Evolutionary conservation across 2,113 vertebrate genomes (phyloP), one percentile per base, ranked within the genome.

Genomic region (Trachemys scripta): DNA sequence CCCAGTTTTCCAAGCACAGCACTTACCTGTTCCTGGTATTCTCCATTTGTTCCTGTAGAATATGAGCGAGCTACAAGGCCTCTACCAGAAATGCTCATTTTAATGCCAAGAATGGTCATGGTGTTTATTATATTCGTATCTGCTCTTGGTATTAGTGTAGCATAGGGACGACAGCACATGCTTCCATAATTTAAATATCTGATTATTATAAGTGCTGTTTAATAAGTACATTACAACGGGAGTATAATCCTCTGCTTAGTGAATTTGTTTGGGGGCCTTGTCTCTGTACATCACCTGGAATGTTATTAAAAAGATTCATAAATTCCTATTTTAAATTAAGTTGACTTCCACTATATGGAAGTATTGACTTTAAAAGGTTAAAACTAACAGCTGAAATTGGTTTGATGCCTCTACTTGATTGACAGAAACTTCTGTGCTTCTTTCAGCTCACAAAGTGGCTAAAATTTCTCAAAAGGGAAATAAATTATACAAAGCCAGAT

Each of bases 141-240:
- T 0, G 0, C 6, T 56, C 81, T 86, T 80, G 62, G 0, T 72
- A 27, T 4, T 10, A 31, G 62, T 14, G 38, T 53, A 85, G 65
- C 19, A 35, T 76, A 89, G 20, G 5, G 17, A 35, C 27, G 1
- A 12, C 56, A 0, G 54, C 22, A 0, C 4, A 29, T 42, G 9
- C 16, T n/a, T 69, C 72, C 38, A 25, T 76, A 45, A 24, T 25
- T 42, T 75, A 42, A 42, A 45, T 84, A 47, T 14, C 3, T 1
- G 4, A n/a, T 35, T 31, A 25, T 50, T 69, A 59, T 27, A 80
- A 38, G 38, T 9, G 38, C 24, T 25, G 38, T 84, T 84, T 79
- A 81, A 45, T n/a, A 35, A 59, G 29, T 84, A n/a, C 3, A 8
- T 14, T 35, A 86, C 45, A 8, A 47, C 62, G 82, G 1, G 2